These are phyloP conservation scores for Piprites chloris DNA, from an alignment of 2,113 vertebrate species.

Conservation along the genomic window DNA sequence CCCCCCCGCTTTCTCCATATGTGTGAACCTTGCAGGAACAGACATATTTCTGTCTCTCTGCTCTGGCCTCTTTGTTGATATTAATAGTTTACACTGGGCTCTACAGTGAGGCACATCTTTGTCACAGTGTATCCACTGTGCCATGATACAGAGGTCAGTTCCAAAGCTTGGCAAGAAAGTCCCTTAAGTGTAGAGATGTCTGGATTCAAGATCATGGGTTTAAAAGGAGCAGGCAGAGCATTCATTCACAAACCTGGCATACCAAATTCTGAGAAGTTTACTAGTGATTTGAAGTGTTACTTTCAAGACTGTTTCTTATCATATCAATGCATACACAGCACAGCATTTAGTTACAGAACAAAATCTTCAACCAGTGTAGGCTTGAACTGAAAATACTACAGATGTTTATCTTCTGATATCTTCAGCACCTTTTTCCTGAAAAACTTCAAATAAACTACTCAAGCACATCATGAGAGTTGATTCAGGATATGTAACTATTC, in stretches of 20 bases:
- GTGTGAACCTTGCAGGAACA: neutral
- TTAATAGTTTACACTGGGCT: neutral
- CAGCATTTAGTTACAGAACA: neutral
- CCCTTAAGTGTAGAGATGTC: neutral
- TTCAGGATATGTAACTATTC: neutral
- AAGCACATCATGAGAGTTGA: neutral
- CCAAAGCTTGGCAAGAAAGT: neutral
- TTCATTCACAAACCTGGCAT: neutral
- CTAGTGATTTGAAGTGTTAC: neutral
- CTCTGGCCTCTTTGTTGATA: neutral
- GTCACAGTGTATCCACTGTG: neutral
- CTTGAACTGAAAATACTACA: neutral
- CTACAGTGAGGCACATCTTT: neutral
- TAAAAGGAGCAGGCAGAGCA: neutral
- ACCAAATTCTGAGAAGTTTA: neutral
- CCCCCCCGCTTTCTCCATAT: neutral
- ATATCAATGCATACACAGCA: neutral
- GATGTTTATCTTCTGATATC: neutral
- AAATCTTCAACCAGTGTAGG: neutral
- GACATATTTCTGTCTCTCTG: neutral
- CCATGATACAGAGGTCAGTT: neutral
- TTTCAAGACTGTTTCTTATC: conserved; percentile 14
- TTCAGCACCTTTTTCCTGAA: neutral
- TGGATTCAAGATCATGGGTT: neutral
- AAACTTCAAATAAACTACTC: neutral